A percentile compares a stretch with the other conserved stretches of the same genome.
These are phyloP conservation scores for Drosophila mimica DNA, from an alignment of 2,888 invertebrate species.

Conservation along the genomic window DNA sequence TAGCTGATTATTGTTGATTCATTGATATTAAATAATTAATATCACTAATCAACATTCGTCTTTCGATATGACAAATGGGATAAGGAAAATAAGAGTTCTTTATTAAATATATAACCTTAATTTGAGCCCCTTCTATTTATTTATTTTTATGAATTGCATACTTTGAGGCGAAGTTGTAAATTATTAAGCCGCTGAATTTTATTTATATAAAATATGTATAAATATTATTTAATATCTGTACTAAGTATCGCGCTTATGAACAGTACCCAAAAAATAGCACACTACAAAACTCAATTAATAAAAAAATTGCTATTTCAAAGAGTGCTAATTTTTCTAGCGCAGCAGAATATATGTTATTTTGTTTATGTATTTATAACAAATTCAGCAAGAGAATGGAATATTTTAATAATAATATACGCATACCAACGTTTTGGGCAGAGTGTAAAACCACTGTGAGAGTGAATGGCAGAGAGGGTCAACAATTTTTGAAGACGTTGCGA, in stretches of 20 bases:
- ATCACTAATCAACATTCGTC: background rate
- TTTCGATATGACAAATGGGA: background rate
- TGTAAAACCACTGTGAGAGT: slow-evolving; percentile 20
- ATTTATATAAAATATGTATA: background rate
- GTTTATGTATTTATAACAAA: background rate
- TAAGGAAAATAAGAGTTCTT: background rate
- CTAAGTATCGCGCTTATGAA: background rate
- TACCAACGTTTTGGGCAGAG: slow-evolving; percentile 18
- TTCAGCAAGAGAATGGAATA: background rate
- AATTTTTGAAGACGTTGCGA: slow-evolving; percentile 6
- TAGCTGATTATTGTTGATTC: background rate
- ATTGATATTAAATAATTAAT: background rate
- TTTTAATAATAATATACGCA: background rate
- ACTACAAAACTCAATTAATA: background rate
- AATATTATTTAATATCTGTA: background rate
- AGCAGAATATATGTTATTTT: background rate
- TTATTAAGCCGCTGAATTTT: background rate
- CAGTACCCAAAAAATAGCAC: background rate
- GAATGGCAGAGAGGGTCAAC: slow-evolving; percentile 28
- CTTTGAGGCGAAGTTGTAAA: slow-evolving; percentile 20
- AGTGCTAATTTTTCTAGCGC: background rate
- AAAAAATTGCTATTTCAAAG: background rate
- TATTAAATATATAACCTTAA: background rate
- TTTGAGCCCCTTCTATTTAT: background rate
- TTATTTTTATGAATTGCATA: slow-evolving; percentile 11